phyloP scores from a whole-genome alignment of 2,888 invertebrate genomes.

The Coremacera marginata region DNA sequence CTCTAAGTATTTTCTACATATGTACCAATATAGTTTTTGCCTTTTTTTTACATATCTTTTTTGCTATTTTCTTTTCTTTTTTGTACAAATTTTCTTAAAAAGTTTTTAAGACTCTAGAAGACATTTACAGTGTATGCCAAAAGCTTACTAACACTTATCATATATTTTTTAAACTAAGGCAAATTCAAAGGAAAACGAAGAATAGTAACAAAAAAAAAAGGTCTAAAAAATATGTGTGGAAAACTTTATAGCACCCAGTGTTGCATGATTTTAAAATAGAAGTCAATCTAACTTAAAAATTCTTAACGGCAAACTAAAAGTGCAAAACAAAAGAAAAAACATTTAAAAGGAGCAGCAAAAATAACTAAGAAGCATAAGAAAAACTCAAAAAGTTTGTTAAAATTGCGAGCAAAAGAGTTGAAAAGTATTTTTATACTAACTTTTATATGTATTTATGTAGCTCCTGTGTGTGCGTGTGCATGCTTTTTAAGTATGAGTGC shows the following conservation, averaged over 20 bases:
- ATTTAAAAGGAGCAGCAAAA: background rate
- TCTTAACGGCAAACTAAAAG: conserved; percentile 33
- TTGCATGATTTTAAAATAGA: conserved; percentile 38
- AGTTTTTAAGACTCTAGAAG: background rate
- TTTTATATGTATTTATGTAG: background rate
- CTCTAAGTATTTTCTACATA: background rate
- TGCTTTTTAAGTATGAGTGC: too few relatives aligned
- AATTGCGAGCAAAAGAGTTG: conserved; percentile 14
- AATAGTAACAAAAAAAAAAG: too few relatives aligned
- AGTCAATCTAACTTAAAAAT: conserved; percentile 38
- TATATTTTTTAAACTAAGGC: background rate
- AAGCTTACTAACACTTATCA: background rate
- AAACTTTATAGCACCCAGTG: conserved; percentile 17
- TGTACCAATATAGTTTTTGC: too few relatives aligned
- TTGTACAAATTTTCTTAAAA: conserved; percentile 14
- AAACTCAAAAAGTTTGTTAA: conserved; percentile 19
- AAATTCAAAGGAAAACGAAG: background rate
- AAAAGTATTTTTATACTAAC: conserved; percentile 25
- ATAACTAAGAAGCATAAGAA: background rate
- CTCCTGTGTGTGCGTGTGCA: background rate
- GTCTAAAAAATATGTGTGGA: too few relatives aligned
- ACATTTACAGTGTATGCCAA: background rate
- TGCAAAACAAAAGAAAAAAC: background rate
- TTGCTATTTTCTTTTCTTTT: background rate
- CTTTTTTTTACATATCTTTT: background rate